Evolutionary conservation across 2,797 vertebrate species (phyloP), one percentile per base, ranked within the genome.

Genomic region (Cynopterus sphinx): DNA sequence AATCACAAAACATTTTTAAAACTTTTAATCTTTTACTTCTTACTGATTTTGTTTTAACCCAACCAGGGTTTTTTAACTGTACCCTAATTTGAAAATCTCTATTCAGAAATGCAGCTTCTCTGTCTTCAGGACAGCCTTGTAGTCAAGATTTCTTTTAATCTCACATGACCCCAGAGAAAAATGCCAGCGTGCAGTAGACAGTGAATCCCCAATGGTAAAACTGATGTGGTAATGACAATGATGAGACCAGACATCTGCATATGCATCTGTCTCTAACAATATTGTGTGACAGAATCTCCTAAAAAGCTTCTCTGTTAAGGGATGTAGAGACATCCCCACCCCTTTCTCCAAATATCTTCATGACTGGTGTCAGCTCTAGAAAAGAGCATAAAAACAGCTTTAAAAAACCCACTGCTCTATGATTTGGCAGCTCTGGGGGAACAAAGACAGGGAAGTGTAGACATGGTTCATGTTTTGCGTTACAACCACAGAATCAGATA

Each of bases 191-290:
- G 67, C 28, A 24, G 33, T 0, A 83, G 36, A 57, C 19, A 82
- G 36, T 6, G 49, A 82, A 55, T 78, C 68, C 87, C 89, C 85
- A 6, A 8, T 5, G 57, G 77, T 75, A 43, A 82, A 89, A 36
- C 77, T 61, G 93, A 73, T 61, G 70, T 49, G 74, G 71, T 33
- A 26, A 90, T 92, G 93, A 94, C 86, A 92, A 36, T 55, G 87
- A 97, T 93, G 83, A 85, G 87, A 77, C n/a, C 12, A 12, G 96
- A 96, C 96, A 94, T 95, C 92, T 92, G 85, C 93, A 96, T 96
- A 95, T 78, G 92, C 91, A 92, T 97, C 95, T 97, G 96, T 94
- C 96, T 59, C 94, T 63, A 96, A 89, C 91, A 78, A 95, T 95
- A 95, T 0, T 9, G 10, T 28, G 84, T 67, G 83, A 87, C 94